Evolutionary conservation across 2,113 vertebrate species (phyloP).

Genomic region (Cyanoramphus novaezelandiae): DNA sequence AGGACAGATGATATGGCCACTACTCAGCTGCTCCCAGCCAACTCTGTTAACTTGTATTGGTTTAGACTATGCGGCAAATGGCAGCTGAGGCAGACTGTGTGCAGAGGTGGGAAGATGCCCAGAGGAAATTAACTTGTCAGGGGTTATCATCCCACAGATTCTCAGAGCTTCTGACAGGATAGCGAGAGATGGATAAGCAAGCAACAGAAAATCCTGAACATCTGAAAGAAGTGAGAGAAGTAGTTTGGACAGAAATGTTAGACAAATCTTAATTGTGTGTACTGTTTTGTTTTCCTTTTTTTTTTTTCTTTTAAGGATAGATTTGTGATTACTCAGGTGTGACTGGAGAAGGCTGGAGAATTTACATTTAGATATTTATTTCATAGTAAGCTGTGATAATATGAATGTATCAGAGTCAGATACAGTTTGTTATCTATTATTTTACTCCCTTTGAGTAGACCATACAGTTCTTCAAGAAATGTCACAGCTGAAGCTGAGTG

Average conservation of each 20-base stretch:
- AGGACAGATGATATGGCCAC: background rate
- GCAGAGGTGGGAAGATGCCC: background rate
- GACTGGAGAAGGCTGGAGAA: background rate
- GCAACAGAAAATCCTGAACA: background rate
- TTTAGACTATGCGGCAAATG: background rate
- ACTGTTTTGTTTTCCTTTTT: background rate
- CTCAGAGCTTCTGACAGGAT: background rate
- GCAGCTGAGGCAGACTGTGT: background rate
- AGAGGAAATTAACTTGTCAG: background rate
- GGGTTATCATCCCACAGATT: background rate
- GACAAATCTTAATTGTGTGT: background rate
- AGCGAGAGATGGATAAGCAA: background rate
- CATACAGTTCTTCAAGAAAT: background rate
- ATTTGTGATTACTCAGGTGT: background rate
- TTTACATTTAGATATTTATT: background rate
- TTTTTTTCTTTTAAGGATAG: background rate
- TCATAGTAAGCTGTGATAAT: background rate
- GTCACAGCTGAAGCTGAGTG: background rate
- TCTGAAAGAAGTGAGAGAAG: background rate
- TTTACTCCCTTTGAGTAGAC: background rate
- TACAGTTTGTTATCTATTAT: background rate
- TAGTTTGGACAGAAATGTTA: background rate
- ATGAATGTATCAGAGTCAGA: background rate
- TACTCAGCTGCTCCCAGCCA: background rate
- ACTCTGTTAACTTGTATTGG: rapidly evolving